phyloP scores from a whole-genome alignment of 2,797 vertebrate genomes.

The Monodelphis domestica region DNA sequence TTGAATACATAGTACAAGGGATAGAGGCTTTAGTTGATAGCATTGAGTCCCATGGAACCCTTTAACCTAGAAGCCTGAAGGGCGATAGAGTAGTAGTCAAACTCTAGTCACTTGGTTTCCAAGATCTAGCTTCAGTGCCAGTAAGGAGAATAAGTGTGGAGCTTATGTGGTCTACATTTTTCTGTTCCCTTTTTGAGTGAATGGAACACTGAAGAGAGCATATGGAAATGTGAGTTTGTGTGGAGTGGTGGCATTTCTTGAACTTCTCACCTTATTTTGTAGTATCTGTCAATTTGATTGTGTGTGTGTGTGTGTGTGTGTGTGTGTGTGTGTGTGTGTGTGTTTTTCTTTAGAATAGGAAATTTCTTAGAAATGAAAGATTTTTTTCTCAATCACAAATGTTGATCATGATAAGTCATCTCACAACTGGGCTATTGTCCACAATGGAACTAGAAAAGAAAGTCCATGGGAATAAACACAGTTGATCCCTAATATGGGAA shows the following conservation, averaged over 20 bases:
- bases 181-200: background rate
- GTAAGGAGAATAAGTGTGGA: background rate
- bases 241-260: background rate
- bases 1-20: too few relatives aligned
- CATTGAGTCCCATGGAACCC: background rate
- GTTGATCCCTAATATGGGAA: background rate
- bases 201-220: background rate
- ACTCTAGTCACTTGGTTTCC: background rate
- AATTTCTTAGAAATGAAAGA: background rate
- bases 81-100: background rate
- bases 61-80: background rate
- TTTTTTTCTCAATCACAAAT: background rate
- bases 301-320: too few relatives aligned
- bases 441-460: background rate
- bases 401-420: background rate
- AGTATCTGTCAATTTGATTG: background rate
- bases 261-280: background rate
- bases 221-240: background rate
- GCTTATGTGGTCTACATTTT: background rate
- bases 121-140: background rate
- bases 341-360: background rate
- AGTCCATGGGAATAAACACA: background rate
- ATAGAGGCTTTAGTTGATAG: background rate
- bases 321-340: too few relatives aligned
- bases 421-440: background rate